These are phyloP conservation scores for Bombus huntii DNA, from an alignment of 1,140 invertebrate species.

Conservation along the genomic window DNA sequence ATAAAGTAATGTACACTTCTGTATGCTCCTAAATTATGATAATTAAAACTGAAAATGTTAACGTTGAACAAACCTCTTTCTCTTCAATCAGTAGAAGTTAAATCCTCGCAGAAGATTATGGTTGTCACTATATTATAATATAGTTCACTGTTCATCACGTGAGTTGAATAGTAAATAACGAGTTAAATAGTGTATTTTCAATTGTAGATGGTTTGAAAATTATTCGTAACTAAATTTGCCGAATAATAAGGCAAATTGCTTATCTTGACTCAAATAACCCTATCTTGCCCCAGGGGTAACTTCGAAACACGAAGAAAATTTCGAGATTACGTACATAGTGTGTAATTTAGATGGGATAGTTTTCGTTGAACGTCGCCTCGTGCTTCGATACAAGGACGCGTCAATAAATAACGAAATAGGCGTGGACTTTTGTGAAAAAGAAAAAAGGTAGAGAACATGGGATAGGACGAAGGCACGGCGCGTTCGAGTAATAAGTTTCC, in stretches of 20 bases:
- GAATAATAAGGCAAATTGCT: not conserved
- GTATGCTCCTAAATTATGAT: no score
- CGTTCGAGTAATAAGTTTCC: constrained; percentile 43
- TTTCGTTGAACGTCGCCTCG: not conserved
- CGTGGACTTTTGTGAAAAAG: not conserved
- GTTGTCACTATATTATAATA: no score
- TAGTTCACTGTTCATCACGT: no score
- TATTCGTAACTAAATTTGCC: not conserved
- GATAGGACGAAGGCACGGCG: not conserved
- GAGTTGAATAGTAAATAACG: no score
- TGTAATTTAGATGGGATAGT: not conserved
- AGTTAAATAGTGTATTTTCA: not conserved
- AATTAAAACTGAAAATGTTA: no score
- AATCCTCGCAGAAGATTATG: no score
- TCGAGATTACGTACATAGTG: no score
- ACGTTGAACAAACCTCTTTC: no score
- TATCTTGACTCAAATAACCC: not conserved
- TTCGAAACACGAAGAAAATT: no score
- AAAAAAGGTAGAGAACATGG: not conserved
- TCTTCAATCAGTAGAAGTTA: no score
- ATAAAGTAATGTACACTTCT: no score
- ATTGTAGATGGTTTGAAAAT: not conserved
- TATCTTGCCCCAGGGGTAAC: not conserved
- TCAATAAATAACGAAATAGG: constrained; percentile 19
- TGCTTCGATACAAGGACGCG: not conserved